Conservation (phyloP, 2,888 invertebrate species). For the Thecocarcelia acutangulata region DNA sequence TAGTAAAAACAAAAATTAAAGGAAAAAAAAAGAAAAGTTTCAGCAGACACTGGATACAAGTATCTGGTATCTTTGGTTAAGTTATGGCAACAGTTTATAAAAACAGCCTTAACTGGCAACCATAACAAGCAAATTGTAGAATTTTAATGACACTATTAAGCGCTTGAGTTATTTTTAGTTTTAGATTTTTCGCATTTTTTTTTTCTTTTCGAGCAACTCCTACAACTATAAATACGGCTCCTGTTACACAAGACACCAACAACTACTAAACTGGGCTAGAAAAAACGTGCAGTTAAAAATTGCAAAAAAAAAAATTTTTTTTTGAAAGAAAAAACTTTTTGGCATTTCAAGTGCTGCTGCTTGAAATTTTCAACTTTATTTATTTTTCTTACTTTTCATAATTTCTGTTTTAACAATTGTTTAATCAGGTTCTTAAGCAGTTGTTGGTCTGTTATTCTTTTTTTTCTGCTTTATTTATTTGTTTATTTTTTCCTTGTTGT, state of each 20-base stretch:
- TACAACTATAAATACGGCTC: constrained; percentile 23
- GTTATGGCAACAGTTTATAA: constrained; percentile 55
- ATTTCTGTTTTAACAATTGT: constrained; percentile 46
- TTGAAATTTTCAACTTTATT: constrained; percentile 13
- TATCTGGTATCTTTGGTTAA: constrained; percentile 45
- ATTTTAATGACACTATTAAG: constrained; percentile 69
- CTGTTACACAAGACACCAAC: constrained; percentile 12
- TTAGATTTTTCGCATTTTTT: constrained; percentile 6
- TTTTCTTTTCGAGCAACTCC: constrained; percentile 25
- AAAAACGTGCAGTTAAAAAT: constrained; percentile 21
- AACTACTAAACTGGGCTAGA: no score
- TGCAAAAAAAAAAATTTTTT: background rate
- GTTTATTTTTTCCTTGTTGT: background rate
- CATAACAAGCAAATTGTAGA: constrained; percentile 51
- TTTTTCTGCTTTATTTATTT: constrained; percentile 1
- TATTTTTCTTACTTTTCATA: constrained; percentile 41
- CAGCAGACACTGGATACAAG: constrained; percentile 26
- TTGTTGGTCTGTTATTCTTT: constrained; percentile 18
- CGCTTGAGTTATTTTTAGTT: constrained; percentile 65
- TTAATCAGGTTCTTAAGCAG: constrained; percentile 45
- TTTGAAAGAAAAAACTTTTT: background rate
- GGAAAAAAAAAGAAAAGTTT: background rate
- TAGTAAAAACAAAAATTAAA: constrained; percentile 9
- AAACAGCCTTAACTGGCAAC: constrained; percentile 41
- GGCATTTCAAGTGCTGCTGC: constrained; percentile 18